Evolutionary conservation across 2,888 invertebrate genomes (phyloP).

Genomic region (Campoletis raptor): DNA sequence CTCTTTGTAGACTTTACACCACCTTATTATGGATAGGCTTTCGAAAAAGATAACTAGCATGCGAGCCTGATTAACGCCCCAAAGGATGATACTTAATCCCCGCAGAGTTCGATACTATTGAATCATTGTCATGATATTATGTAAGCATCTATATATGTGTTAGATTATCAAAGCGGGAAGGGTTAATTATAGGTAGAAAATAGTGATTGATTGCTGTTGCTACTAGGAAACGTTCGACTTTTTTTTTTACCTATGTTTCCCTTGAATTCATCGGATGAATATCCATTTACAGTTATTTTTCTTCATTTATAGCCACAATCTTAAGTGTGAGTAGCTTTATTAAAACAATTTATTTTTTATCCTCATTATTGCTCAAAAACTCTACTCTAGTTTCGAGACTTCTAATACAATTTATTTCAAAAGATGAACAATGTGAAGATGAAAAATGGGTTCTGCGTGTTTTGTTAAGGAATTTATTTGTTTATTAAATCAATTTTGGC

Average conservation of each 20-base stretch:
- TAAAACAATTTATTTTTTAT: neutral
- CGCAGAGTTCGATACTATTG: constrained; percentile 48
- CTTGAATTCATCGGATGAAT: neutral
- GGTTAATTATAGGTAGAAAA: constrained; percentile 59
- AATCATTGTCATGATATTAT: constrained; percentile 58
- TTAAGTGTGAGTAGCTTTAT: neutral
- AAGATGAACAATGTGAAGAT: neutral
- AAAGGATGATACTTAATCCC: constrained; percentile 57
- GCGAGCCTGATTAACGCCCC: constrained; percentile 61
- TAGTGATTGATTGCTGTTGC: constrained; percentile 61
- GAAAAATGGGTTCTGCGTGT: neutral
- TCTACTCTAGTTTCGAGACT: neutral
- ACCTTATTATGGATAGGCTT: constrained; percentile 34
- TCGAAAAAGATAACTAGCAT: constrained; percentile 42
- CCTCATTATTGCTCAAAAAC: neutral
- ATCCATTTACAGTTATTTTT: constrained; percentile 8
- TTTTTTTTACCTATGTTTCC: neutral
- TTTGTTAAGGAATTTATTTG: neutral
- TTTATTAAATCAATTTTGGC: neutral
- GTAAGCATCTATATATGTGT: constrained; percentile 24
- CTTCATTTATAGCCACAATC: neutral
- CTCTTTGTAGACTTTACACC: constrained; percentile 44
- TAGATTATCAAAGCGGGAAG: constrained; percentile 48
- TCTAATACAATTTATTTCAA: neutral
- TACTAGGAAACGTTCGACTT: constrained; percentile 47